phyloP scores from a whole-genome alignment of 2,888 invertebrate species.

The Scaptomyza flava region DNA sequence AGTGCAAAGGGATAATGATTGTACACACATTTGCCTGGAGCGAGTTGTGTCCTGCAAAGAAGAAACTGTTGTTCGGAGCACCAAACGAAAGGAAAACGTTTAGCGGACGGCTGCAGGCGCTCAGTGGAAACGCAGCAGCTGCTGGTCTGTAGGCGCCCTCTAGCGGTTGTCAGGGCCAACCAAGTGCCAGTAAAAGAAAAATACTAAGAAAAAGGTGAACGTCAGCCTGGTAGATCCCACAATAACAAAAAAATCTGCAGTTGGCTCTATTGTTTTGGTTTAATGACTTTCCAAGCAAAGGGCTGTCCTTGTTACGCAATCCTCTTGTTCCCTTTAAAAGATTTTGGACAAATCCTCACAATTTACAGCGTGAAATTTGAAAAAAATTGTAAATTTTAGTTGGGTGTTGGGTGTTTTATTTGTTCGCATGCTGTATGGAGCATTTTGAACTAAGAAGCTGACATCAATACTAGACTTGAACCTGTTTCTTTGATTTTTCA shows the following conservation, averaged over 20 bases:
- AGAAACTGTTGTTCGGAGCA: neutral
- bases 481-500: too few species aligned
- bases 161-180: constrained; percentile 19
- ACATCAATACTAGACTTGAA: too few species aligned
- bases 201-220: neutral
- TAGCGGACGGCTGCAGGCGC: neutral
- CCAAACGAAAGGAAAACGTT: neutral
- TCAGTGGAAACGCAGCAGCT: constrained; percentile 13
- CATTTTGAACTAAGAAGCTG: too few species aligned
- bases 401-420: neutral
- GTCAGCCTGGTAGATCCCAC: neutral
- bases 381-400: neutral
- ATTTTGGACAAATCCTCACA: neutral
- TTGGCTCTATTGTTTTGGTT: constrained; percentile 25
- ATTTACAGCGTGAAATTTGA: neutral
- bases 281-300: constrained; percentile 13
- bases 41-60: neutral
- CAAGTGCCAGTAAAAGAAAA: neutral
- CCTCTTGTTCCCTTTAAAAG: neutral
- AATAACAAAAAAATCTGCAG: neutral
- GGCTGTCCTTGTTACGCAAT: neutral
- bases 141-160: constrained; percentile 11
- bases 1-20: constrained; percentile 23
- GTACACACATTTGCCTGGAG: constrained; percentile 36
- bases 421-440: too few species aligned